These are phyloP conservation scores for Hypomecis atomaria DNA, from an alignment of 2,888 invertebrate species.

Conservation along the genomic window DNA sequence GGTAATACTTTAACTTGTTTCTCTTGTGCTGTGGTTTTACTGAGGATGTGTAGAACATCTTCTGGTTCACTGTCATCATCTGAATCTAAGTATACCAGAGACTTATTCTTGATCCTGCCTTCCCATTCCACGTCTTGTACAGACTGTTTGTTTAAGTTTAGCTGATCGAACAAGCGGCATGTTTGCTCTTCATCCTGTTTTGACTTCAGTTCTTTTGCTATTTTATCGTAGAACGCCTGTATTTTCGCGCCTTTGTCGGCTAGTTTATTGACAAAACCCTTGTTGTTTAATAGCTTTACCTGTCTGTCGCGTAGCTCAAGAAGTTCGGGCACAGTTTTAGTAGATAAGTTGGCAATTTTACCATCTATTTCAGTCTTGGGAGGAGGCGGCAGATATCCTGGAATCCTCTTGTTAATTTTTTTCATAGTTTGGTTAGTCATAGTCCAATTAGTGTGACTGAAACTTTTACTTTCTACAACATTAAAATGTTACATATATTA, in stretches of 20 bases:
- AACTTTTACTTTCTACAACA: background rate
- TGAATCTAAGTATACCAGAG: slow-evolving; percentile 73
- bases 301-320: slow-evolving; percentile 83
- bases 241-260: slow-evolving; percentile 86
- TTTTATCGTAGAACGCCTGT: slow-evolving; percentile 71
- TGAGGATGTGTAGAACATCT: slow-evolving; percentile 85
- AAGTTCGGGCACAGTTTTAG: slow-evolving; percentile 77
- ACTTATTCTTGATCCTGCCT: slow-evolving; percentile 67
- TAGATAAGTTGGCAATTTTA: slow-evolving; percentile 77
- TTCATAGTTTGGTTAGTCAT: slow-evolving; percentile 56
- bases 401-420: slow-evolving; percentile 72
- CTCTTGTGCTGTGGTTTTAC: slow-evolving; percentile 79
- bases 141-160: slow-evolving; percentile 78
- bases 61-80: slow-evolving; percentile 86
- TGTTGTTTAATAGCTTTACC: slow-evolving; percentile 81
- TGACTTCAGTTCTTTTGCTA: slow-evolving; percentile 74
- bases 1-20: slow-evolving; percentile 76
- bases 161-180: slow-evolving; percentile 76
- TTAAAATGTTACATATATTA: too few relatives aligned
- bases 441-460: background rate
- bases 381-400: slow-evolving; percentile 73
- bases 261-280: slow-evolving; percentile 80
- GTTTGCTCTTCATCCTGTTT: slow-evolving; percentile 81
- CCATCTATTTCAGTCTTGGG: slow-evolving; percentile 82
- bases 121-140: slow-evolving; percentile 86